Conservation (phyloP, 92 coral and sea anemone genomes). For the Heteractis magnifica region DNA sequence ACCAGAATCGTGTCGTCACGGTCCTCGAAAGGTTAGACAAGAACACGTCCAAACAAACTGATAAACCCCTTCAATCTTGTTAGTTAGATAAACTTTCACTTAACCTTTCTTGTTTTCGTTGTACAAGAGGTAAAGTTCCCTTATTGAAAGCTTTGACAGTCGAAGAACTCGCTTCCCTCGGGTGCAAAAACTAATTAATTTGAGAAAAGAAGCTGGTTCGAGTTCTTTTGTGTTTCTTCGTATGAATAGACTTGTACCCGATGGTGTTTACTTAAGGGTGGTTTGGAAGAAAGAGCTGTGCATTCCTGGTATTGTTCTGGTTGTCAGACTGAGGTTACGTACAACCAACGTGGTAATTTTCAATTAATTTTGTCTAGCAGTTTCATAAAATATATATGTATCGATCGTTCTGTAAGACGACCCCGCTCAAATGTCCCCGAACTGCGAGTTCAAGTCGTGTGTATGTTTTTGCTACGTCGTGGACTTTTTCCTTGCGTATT, state of each 20-base stretch:
- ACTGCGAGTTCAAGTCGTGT: too few species aligned
- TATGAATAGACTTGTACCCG: constrained; percentile 5
- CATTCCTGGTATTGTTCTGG: constrained; percentile 19
- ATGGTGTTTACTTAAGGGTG: constrained; percentile 28
- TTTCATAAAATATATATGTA: neutral
- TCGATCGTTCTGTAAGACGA: too few species aligned
- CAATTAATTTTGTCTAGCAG: neutral
- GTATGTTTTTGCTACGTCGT: too few species aligned
- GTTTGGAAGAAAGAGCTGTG: neutral
- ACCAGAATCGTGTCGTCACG: constrained; percentile 14
- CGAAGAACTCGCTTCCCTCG: neutral
- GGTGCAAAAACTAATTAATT: neutral
- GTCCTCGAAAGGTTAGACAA: neutral
- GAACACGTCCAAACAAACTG: neutral
- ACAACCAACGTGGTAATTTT: neutral
- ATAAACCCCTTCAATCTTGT: neutral
- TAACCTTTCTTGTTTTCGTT: neutral
- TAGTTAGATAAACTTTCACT: constrained; percentile 8
- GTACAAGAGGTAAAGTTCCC: too few species aligned
- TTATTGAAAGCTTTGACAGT: too few species aligned
- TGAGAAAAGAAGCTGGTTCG: neutral
- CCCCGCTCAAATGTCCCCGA: too few species aligned
- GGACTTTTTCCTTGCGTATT: too few species aligned
- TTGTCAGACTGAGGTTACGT: neutral
- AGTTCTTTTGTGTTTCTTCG: constrained; percentile 1